Percentiles rank a stretch among this genome's conserved stretches.
phyloP scores from a whole-genome alignment of 2,113 vertebrate species.

The Microcebus lehilahytsara region DNA sequence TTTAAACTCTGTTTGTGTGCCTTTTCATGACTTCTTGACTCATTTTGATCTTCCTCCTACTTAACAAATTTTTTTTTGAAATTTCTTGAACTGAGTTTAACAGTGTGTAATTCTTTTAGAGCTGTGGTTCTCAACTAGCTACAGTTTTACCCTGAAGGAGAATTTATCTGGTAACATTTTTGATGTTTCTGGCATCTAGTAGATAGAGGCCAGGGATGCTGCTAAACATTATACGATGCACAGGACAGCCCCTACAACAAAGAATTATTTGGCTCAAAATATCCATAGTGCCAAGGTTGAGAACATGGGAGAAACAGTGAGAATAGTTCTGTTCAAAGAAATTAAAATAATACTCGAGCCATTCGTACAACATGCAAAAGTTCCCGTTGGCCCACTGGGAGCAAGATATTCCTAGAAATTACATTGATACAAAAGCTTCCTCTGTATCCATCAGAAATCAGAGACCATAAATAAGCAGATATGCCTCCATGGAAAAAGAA shows the following conservation, averaged over 20 bases:
- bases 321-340: neutral
- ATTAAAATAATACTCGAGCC: neutral
- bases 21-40: constrained; percentile 13
- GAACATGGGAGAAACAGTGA: neutral
- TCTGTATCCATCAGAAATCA: neutral
- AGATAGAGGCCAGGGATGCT: neutral
- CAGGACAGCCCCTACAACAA: neutral
- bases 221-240: neutral
- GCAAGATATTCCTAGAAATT: neutral
- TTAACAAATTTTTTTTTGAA: neutral
- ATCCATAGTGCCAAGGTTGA: neutral
- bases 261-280: neutral
- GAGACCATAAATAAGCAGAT: neutral
- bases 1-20: neutral
- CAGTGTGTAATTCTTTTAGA: neutral
- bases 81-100: neutral
- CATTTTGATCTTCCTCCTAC: neutral
- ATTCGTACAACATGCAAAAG: neutral
- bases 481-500: neutral
- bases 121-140: neutral
- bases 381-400: neutral
- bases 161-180: neutral
- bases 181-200: neutral
- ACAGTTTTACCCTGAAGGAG: neutral
- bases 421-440: neutral